Conservation (phyloP, 2,888 invertebrate species). For the Drosophila ezoana region DNA sequence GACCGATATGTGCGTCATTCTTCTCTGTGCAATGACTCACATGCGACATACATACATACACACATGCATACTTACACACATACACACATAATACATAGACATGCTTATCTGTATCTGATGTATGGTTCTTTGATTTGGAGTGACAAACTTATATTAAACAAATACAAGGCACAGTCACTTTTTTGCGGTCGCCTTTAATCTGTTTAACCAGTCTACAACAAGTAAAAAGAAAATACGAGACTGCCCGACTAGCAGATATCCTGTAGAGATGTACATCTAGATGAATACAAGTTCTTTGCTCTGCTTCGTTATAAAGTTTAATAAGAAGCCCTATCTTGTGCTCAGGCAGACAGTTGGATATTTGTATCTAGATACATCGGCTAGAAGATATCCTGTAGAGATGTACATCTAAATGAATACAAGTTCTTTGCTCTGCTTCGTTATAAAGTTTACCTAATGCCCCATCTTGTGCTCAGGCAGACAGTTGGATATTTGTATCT, state of each 20-base stretch:
- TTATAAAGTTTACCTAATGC: no score
- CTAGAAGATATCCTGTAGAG: no score
- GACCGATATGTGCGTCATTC: background rate
- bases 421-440: no score
- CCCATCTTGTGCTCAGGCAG: no score
- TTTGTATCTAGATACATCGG: background rate
- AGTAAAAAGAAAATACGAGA: background rate
- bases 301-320: no score
- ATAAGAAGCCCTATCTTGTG: no score
- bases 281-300: no score
- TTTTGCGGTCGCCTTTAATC: slow-evolving; percentile 20
- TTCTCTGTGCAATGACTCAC: slow-evolving; percentile 5
- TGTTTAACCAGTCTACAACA: slow-evolving; percentile 5
- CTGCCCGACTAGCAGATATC: slow-evolving; percentile 1
- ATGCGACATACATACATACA: background rate
- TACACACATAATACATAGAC: background rate
- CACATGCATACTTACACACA: background rate
- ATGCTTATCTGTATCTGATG: background rate
- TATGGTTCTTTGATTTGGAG: slow-evolving; percentile 7
- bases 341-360: no score
- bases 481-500: background rate
- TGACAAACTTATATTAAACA: slow-evolving; percentile 27
- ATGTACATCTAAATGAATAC: no score
- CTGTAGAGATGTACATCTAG: background rate
- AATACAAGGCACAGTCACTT: slow-evolving; percentile 19